phyloP scores from a whole-genome alignment of 2,888 invertebrate genomes.

The Agrotis exclamationis region DNA sequence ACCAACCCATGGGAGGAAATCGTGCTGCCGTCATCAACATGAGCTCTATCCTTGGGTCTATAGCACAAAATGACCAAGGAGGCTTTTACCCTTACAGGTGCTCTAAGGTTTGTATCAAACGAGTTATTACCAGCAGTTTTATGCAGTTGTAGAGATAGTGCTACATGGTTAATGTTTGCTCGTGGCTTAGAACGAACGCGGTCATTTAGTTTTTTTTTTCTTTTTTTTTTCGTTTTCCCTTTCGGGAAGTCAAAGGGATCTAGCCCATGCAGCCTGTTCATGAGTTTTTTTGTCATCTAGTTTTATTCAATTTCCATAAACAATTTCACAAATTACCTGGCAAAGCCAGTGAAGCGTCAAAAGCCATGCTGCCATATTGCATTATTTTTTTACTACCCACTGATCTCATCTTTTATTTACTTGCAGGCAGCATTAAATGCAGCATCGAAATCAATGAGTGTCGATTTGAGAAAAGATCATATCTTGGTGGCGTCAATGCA shows the following conservation, averaged over 20 bases:
- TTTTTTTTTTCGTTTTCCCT: too few species aligned
- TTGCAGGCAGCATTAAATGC: slow-evolving; percentile 96
- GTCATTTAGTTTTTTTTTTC: background rate
- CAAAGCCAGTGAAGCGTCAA: background rate
- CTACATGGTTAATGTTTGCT: background rate
- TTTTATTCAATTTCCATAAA: background rate
- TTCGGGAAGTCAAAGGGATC: too few species aligned
- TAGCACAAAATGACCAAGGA: slow-evolving; percentile 94
- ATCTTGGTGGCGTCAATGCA: slow-evolving; percentile 95
- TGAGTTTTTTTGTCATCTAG: too few species aligned
- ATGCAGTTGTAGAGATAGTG: background rate
- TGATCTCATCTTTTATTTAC: slow-evolving; percentile 20
- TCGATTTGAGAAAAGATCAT: slow-evolving; percentile 94
- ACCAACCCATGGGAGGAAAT: slow-evolving; percentile 90
- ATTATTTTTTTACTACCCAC: background rate
- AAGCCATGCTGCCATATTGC: background rate
- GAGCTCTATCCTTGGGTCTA: slow-evolving; percentile 95
- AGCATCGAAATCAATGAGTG: slow-evolving; percentile 95
- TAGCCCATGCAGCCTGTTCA: too few species aligned
- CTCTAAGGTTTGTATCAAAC: slow-evolving; percentile 93
- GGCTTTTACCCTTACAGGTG: slow-evolving; percentile 96
- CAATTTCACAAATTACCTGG: background rate
- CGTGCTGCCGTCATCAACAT: slow-evolving; percentile 96
- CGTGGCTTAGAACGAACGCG: background rate
- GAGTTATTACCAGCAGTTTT: background rate